phyloP scores from a whole-genome alignment of 2,888 invertebrate species.

The Strigamia crassipes region DNA sequence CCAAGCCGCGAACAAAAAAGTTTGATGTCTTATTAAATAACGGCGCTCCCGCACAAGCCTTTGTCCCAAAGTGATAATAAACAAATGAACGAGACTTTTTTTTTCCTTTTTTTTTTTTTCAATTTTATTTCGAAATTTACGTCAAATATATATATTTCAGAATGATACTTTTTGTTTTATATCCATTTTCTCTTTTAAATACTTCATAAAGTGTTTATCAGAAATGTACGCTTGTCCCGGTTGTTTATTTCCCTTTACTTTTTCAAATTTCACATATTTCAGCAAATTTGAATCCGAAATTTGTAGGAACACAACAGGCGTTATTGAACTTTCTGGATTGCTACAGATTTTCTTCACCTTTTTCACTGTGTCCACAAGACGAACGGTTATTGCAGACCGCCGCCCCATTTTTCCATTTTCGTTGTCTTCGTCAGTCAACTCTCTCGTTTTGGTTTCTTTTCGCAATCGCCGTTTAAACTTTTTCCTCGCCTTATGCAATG shows the following conservation, averaged over 20 bases:
- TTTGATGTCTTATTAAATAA: not conserved
- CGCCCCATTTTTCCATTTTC: not conserved
- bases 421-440: not conserved
- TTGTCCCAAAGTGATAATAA: too few relatives aligned
- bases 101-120: too few relatives aligned
- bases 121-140: too few relatives aligned
- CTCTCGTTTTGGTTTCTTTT: not conserved
- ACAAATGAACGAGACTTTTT: too few relatives aligned
- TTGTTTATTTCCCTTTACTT: not conserved
- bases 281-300: not conserved
- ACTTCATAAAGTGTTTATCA: not conserved
- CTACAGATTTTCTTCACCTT: not conserved
- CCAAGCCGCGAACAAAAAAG: constrained; percentile 1
- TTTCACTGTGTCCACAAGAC: not conserved
- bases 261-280: not conserved
- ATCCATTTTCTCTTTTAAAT: not conserved
- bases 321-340: not conserved
- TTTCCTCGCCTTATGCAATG: not conserved
- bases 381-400: not conserved
- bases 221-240: not conserved
- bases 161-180: not conserved
- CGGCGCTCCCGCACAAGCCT: not conserved
- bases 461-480: not conserved
- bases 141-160: not conserved
- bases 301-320: not conserved